These are phyloP conservation scores for Limanda limanda DNA, from an alignment of 2,113 vertebrate genomes.

Conservation along the genomic window DNA sequence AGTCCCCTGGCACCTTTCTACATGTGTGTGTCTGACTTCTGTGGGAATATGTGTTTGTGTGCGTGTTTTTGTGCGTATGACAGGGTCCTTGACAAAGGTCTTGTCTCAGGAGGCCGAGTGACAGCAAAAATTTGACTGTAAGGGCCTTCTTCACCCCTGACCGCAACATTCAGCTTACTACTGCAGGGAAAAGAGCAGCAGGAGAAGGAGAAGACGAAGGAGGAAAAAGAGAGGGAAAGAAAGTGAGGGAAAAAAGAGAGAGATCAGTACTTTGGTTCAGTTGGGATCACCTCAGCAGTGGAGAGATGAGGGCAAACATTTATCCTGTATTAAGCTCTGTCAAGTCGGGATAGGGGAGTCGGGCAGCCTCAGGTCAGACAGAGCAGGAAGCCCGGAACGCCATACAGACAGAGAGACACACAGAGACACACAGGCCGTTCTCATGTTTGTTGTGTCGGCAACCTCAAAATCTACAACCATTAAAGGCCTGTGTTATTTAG, in stretches of 20 bases:
- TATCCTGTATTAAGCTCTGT: slow-evolving; percentile 30
- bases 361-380: slow-evolving; percentile 25
- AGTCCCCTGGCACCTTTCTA: slow-evolving; percentile 20
- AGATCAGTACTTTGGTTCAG: slow-evolving; percentile 29
- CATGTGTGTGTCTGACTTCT: slow-evolving; percentile 15
- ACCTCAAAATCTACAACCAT: background rate
- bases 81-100: slow-evolving; percentile 58
- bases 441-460: background rate
- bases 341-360: slow-evolving; percentile 8
- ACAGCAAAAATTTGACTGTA: slow-evolving; percentile 44
- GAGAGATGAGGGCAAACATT: slow-evolving; percentile 43
- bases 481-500: background rate
- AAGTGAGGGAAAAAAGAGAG: background rate
- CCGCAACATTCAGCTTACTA: slow-evolving; percentile 29
- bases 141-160: slow-evolving; percentile 35
- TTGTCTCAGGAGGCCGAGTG: slow-evolving; percentile 49
- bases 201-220: background rate
- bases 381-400: background rate
- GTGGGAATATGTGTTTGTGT: slow-evolving; percentile 29
- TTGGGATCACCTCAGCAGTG: slow-evolving; percentile 30
- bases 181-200: slow-evolving; percentile 18
- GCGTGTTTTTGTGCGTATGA: slow-evolving; percentile 11
- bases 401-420: background rate
- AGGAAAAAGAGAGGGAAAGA: background rate
- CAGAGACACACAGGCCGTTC: background rate